Evolutionary conservation across 1,140 invertebrate species (phyloP).

Genomic region (Brachionus angularis): DNA sequence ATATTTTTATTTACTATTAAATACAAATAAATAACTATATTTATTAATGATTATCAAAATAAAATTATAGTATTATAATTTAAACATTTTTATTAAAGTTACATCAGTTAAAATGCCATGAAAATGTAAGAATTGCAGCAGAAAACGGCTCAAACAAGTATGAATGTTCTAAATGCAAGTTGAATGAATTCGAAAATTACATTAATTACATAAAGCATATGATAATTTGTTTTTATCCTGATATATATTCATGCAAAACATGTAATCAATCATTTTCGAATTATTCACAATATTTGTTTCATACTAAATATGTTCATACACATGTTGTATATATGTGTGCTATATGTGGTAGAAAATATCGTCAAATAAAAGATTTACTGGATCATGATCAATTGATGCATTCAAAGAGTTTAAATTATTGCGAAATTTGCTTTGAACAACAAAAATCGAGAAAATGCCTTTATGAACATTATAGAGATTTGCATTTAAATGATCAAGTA

Average conservation of each 20-base stretch:
- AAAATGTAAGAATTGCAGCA: not conserved
- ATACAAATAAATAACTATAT: too few relatives aligned
- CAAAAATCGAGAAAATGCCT: not conserved
- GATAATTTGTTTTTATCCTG: constrained; percentile 7
- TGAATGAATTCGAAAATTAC: not conserved
- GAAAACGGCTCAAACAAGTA: not conserved
- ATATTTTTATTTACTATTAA: too few relatives aligned
- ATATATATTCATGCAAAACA: constrained; percentile 13
- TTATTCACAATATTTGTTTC: constrained; percentile 23
- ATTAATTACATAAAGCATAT: constrained; percentile 15
- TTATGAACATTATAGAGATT: not conserved
- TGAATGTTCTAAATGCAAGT: constrained; percentile 8
- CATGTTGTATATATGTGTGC: constrained; percentile 21
- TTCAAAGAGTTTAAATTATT: not conserved
- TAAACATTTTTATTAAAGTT: not conserved
- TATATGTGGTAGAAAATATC: constrained; percentile 27
- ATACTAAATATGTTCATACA: constrained; percentile 23
- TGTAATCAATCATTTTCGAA: constrained; percentile 11
- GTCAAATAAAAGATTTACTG: not conserved
- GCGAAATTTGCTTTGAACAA: constrained; percentile 32
- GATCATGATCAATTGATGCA: constrained; percentile 43
- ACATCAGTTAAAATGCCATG: constrained; percentile 15
- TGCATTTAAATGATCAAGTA: not conserved
- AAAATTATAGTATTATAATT: too few relatives aligned
- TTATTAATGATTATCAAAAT: too few relatives aligned